phyloP scores from a whole-genome alignment of 2,113 vertebrate species.

The Chiloscyllium plagiosum region DNA sequence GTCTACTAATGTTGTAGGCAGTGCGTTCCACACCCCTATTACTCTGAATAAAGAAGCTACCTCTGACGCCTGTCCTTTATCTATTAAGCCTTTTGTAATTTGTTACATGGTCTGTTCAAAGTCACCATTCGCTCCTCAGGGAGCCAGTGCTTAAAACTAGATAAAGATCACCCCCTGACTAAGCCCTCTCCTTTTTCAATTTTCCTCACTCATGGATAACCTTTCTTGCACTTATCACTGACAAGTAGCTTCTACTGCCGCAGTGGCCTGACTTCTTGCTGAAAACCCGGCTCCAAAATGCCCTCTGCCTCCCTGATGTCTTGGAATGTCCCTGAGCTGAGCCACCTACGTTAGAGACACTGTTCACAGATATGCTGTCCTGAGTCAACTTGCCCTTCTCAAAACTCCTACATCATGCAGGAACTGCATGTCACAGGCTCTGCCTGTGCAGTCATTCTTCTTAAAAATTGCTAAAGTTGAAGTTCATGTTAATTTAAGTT shows the following conservation, averaged over 20 bases:
- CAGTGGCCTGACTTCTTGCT: background rate
- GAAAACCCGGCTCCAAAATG: background rate
- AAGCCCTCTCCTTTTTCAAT: background rate
- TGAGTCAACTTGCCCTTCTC: background rate
- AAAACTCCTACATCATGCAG: background rate
- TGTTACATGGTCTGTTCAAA: background rate
- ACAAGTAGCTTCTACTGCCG: background rate
- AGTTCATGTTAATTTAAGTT: background rate
- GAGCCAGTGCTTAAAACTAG: background rate
- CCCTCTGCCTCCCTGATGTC: background rate
- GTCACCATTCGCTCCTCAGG: background rate
- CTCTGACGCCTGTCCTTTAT: no score
- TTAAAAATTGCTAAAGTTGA: background rate
- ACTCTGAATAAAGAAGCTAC: no score
- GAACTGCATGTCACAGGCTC: background rate
- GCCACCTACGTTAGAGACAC: background rate
- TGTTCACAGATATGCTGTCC: background rate
- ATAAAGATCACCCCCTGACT: background rate
- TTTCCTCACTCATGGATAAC: background rate
- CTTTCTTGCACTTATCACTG: background rate
- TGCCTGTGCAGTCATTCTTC: background rate
- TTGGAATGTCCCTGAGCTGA: background rate
- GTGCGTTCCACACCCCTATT: no score
- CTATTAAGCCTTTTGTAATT: background rate
- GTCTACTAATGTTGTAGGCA: no score